Conservation (phyloP, 2,888 invertebrate species). For the Chrysina gloriosa region DNA sequence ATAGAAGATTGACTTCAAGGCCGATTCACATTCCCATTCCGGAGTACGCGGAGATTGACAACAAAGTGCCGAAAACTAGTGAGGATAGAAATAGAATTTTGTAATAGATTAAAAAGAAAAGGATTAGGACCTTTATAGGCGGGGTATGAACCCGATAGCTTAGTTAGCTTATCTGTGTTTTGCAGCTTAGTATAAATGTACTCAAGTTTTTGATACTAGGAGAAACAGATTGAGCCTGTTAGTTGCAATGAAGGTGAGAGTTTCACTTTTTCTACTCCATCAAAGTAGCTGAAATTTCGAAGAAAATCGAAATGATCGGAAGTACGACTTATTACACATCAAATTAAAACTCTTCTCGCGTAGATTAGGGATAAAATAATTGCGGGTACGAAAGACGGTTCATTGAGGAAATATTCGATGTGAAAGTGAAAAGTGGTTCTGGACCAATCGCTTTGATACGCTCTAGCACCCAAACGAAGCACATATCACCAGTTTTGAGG, state of each 20-base stretch:
- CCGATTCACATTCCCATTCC: conserved; percentile 70
- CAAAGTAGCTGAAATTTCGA: too few species aligned
- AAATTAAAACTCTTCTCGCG: too few species aligned
- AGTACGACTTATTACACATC: too few species aligned
- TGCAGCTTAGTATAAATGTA: conserved; percentile 68
- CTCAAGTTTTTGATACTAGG: conserved; percentile 72
- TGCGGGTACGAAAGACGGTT: too few species aligned
- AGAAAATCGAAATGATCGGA: too few species aligned
- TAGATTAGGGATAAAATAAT: too few species aligned
- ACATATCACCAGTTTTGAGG: too few species aligned
- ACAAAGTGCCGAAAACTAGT: conserved; percentile 66
- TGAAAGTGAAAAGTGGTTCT: too few species aligned
- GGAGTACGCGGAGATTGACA: conserved; percentile 66
- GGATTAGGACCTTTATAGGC: conserved; percentile 64
- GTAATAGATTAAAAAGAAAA: conserved; percentile 69
- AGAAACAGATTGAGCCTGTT: conserved; percentile 70
- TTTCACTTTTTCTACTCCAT: conserved; percentile 69
- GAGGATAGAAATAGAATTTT: conserved; percentile 68
- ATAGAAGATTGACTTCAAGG: conserved; percentile 73
- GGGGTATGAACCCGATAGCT: conserved; percentile 67
- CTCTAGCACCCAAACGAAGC: too few species aligned
- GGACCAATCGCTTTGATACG: too few species aligned
- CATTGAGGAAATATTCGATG: too few species aligned
- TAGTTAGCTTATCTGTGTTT: conserved; percentile 52
- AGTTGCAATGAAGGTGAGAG: conserved; percentile 66